Evolutionary conservation across 2,888 invertebrate species (phyloP), one percentile per base, ranked within the genome.

Genomic region (Erebia aethiops): DNA sequence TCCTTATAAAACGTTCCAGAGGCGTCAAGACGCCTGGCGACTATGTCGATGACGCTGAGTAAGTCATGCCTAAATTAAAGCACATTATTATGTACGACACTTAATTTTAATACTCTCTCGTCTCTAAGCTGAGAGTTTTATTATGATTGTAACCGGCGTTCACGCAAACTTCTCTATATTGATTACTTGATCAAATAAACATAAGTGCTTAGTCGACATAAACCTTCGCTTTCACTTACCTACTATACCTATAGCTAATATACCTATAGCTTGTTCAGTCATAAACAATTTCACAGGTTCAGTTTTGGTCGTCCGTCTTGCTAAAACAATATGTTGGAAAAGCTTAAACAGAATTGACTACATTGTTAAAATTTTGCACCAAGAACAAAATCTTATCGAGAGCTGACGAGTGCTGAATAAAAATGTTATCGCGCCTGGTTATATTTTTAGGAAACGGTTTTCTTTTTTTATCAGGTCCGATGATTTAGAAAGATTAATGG

Each of bases 401-500:
- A 62, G 60, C 58, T 41, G 58, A 18, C 46, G 61, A 18, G 61
- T 13, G 61, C 14, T 26, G 46, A 43, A 46, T 49, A 49, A 62
- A 62, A 62, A 62, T 62, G 46, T 49, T 62, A 49, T 21, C 46
- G 21, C 62, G 21, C 62, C 62, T 46, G 11, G 46, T 18, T 62
- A 49, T 62, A 46, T 62, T 62, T 61, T 49, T 49, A 21, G 62
- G 49, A 49, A 62, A 18, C 13, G 21, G 49, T 1, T 26, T 62
- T 21, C 14, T 62, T 62, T 49, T 35, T 62, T 62, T 46, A 16
- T 46, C 43, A 61, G 61, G 16, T 10, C 21, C 62, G 62, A 62
- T 62, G 62, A 46, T 62, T 49, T 49, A 21, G 46, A 46, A 62
- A 62, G 62, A 62, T 62, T 62, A 62, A 62, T 62, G 49, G 62